Percentiles rank a stretch among this genome's conserved stretches.
phyloP scores from a whole-genome alignment of 2,888 invertebrate genomes.

The Thecophora atra region DNA sequence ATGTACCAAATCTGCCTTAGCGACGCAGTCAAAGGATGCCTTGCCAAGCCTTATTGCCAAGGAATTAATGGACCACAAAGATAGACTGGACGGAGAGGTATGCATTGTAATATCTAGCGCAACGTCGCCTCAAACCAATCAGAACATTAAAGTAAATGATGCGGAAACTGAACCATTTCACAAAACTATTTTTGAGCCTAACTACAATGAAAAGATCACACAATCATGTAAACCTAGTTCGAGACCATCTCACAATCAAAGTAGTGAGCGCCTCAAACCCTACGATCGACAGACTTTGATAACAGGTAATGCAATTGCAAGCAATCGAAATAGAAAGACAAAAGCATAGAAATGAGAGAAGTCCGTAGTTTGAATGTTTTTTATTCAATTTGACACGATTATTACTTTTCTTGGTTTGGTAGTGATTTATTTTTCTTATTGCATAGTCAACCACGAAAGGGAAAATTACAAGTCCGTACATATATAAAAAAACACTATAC shows the following conservation, averaged over 20 bases:
- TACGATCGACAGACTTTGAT: slow-evolving; percentile 31
- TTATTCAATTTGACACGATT: not conserved
- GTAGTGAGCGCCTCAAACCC: slow-evolving; percentile 21
- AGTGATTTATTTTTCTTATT: too few relatives aligned
- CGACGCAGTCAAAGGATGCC: not conserved
- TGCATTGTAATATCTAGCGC: not conserved
- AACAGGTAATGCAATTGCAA: slow-evolving; percentile 13
- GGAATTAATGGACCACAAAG: slow-evolving; percentile 17
- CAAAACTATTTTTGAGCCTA: not conserved
- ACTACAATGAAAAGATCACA: not conserved
- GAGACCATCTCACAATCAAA: not conserved
- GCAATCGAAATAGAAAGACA: too few relatives aligned
- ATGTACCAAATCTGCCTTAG: not conserved
- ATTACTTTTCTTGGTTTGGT: not conserved
- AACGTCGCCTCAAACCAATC: not conserved
- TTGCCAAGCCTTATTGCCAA: slow-evolving; percentile 27
- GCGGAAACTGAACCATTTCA: not conserved
- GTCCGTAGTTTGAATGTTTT: not conserved
- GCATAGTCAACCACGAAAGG: too few relatives aligned
- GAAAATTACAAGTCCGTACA: too few relatives aligned
- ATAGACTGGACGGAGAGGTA: slow-evolving; percentile 17
- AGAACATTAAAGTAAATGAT: not conserved
- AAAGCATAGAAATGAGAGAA: not conserved
- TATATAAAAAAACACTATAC: too few relatives aligned
- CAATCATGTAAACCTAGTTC: not conserved